Evolutionary conservation across 2,888 invertebrate genomes (phyloP).

Genomic region (Hemistola chrysoprasaria): DNA sequence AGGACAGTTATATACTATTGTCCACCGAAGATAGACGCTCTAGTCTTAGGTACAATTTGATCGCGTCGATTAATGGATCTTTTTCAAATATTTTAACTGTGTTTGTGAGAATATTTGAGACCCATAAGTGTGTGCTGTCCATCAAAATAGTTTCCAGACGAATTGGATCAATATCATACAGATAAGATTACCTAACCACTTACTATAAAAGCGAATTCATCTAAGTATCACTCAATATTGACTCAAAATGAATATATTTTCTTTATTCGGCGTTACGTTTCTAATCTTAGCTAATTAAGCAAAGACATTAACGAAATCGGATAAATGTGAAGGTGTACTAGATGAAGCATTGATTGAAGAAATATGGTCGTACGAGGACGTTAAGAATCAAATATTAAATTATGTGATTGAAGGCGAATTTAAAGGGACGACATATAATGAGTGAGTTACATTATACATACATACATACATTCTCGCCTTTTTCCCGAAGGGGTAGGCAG

Average conservation of each 20-base stretch:
- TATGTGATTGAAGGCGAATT: slow-evolving; percentile 76
- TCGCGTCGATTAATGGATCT: too few relatives aligned
- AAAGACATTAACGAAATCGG: slow-evolving; percentile 43
- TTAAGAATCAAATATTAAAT: slow-evolving; percentile 76
- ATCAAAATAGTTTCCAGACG: too few relatives aligned
- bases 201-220: slow-evolving; percentile 8
- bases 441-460: slow-evolving; percentile 49
- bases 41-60: too few relatives aligned
- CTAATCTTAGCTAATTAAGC: slow-evolving; percentile 44
- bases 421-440: slow-evolving; percentile 81
- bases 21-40: too few relatives aligned
- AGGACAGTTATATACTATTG: too few relatives aligned
- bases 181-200: slow-evolving; percentile 32
- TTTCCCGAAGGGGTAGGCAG: too few relatives aligned
- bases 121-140: too few relatives aligned
- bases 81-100: too few relatives aligned
- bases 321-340: slow-evolving; percentile 60
- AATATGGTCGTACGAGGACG: slow-evolving; percentile 80
- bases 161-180: slow-evolving; percentile 2
- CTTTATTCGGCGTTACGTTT: slow-evolving; percentile 42
- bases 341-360: slow-evolving; percentile 76
- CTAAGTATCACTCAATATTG: background rate
- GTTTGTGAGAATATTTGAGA: too few relatives aligned
- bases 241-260: slow-evolving; percentile 43
- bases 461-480: too few relatives aligned